Evolutionary conservation across 2,113 vertebrate species (phyloP).

Genomic region (Eclectus roratus): DNA sequence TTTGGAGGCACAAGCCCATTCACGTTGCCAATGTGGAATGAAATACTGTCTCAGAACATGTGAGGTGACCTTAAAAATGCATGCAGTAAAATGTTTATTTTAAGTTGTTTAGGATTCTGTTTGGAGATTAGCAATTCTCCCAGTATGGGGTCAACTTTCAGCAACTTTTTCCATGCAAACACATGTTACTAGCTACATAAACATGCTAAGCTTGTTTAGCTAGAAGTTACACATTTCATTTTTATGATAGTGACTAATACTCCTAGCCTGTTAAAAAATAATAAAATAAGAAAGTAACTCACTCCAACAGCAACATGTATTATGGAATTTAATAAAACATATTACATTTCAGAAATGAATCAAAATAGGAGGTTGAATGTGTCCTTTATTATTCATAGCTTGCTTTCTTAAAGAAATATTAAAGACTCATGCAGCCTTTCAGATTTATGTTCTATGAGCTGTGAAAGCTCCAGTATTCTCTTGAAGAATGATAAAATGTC

Average conservation of each 20-base stretch:
- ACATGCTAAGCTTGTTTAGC: neutral
- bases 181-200: neutral
- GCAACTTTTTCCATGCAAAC: neutral
- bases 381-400: neutral
- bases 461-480: neutral
- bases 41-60: neutral
- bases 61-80: constrained; percentile 3
- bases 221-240: neutral
- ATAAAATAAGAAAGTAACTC: neutral
- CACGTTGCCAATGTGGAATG: neutral
- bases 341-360: constrained; percentile 7
- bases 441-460: neutral
- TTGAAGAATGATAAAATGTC: neutral
- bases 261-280: neutral
- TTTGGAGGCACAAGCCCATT: neutral
- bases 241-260: constrained; percentile 10
- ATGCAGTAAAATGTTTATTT: neutral
- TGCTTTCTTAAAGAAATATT: constrained; percentile 8
- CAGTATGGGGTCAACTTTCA: neutral
- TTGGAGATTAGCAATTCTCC: neutral
- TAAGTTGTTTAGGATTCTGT: neutral
- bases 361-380: neutral
- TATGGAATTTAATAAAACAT: neutral
- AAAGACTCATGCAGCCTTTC: neutral
- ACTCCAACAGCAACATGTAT: neutral